Percentiles rank a stretch among this genome's conserved stretches.
phyloP scores from a whole-genome alignment of 2,113 vertebrate species.

The Sander vitreus region DNA sequence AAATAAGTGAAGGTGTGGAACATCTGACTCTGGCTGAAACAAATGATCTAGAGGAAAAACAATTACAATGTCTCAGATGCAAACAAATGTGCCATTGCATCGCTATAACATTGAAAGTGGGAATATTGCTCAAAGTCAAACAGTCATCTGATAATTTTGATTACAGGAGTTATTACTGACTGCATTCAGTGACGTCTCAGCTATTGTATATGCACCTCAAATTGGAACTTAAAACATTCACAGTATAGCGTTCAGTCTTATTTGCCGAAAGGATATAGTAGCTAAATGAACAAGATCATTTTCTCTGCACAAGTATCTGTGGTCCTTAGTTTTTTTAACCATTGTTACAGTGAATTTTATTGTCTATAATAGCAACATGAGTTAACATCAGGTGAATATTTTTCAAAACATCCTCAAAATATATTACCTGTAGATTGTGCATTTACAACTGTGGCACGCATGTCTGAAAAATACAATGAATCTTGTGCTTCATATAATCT shows the following conservation, averaged over 20 bases:
- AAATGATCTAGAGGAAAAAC: slow-evolving; percentile 46
- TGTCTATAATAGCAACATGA: slow-evolving; percentile 45
- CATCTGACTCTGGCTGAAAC: slow-evolving; percentile 43
- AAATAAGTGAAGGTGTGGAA: slow-evolving; percentile 22
- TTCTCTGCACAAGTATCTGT: slow-evolving; percentile 35
- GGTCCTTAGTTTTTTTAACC: slow-evolving; percentile 32
- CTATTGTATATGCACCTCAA: slow-evolving; percentile 52
- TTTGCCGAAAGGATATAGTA: slow-evolving; percentile 48
- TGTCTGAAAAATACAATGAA: slow-evolving; percentile 70
- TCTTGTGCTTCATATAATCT: slow-evolving; percentile 83
- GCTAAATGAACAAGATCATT: slow-evolving; percentile 21
- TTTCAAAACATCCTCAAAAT: slow-evolving; percentile 45
- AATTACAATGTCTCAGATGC: slow-evolving; percentile 59
- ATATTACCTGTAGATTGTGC: slow-evolving; percentile 66
- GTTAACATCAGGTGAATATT: slow-evolving; percentile 43
- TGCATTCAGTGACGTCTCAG: slow-evolving; percentile 59
- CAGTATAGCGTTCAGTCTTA: slow-evolving; percentile 65
- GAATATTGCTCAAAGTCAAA: slow-evolving; percentile 82
- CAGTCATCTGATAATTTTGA: slow-evolving; percentile 69
- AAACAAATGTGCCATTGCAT: slow-evolving; percentile 67
- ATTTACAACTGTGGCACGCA: slow-evolving; percentile 48
- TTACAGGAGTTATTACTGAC: slow-evolving; percentile 62
- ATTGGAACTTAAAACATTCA: slow-evolving; percentile 66
- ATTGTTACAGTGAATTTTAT: slow-evolving; percentile 48
- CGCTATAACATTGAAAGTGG: slow-evolving; percentile 75